These are phyloP conservation scores for Notiomystis cincta DNA, from an alignment of 2,113 vertebrate genomes.

Conservation along the genomic window DNA sequence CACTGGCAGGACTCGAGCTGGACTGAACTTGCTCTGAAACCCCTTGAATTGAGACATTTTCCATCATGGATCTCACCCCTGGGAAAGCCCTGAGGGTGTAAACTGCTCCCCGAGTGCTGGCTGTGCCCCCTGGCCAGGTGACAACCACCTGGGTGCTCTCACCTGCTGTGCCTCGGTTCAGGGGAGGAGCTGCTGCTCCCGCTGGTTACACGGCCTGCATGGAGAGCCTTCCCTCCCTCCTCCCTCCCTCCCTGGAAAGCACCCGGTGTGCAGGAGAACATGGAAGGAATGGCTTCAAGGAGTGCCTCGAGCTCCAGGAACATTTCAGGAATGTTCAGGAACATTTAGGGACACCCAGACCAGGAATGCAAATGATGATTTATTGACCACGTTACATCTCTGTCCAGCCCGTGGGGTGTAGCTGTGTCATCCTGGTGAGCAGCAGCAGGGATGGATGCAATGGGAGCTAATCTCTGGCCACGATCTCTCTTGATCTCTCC, in stretches of 20 bases:
- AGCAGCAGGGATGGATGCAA: neutral
- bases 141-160: neutral
- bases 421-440: neutral
- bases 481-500: slow-evolving; percentile 23
- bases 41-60: accelerated
- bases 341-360: neutral
- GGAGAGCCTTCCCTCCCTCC: neutral
- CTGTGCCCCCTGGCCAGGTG: neutral
- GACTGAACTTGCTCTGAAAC: neutral
- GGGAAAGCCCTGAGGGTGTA: neutral
- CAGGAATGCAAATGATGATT: neutral
- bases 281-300: neutral
- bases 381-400: neutral
- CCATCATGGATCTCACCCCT: too few species aligned
- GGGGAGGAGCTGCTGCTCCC: neutral
- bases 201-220: accelerated
- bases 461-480: neutral
- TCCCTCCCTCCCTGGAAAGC: neutral
- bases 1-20: too few species aligned
- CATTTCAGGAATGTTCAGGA: neutral
- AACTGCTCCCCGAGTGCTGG: neutral
- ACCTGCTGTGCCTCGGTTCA: neutral
- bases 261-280: neutral
- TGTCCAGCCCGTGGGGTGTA: neutral
- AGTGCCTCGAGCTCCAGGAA: neutral